Evolutionary conservation across 2,113 vertebrate genomes (phyloP).

Genomic region (Cyanistes caeruleus): DNA sequence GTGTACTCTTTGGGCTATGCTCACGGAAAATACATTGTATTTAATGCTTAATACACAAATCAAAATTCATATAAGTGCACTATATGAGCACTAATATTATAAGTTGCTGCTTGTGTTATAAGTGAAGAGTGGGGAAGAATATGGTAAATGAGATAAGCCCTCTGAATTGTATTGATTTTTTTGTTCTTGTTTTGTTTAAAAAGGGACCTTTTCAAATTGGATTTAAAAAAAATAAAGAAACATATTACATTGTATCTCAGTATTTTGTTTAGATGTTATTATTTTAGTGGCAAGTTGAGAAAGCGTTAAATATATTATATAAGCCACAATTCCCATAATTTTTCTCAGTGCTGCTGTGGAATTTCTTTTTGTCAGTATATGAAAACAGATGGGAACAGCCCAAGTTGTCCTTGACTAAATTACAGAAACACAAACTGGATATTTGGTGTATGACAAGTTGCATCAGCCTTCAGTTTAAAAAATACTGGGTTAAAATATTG

Average conservation of each 20-base stretch:
- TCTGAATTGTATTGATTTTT: slow-evolving; percentile 48
- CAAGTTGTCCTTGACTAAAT: background rate
- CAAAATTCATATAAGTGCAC: slow-evolving; percentile 64
- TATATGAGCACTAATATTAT: slow-evolving; percentile 64
- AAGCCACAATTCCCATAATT: background rate
- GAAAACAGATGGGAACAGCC: background rate
- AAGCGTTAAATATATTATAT: background rate
- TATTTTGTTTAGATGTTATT: background rate
- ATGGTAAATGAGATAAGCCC: slow-evolving; percentile 55
- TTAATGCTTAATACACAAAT: slow-evolving; percentile 73
- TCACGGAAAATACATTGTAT: slow-evolving; percentile 46
- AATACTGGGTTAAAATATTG: background rate
- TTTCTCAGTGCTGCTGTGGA: background rate
- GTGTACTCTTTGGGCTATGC: slow-evolving; percentile 63
- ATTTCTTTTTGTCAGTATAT: background rate
- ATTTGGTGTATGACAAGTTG: background rate
- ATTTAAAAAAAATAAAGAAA: slow-evolving; percentile 43
- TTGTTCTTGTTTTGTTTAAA: slow-evolving; percentile 67
- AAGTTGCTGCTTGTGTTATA: slow-evolving; percentile 74
- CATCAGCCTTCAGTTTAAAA: background rate
- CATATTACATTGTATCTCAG: slow-evolving; percentile 7
- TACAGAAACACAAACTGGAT: background rate
- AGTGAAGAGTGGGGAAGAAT: slow-evolving; percentile 63
- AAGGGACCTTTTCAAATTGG: slow-evolving; percentile 69
- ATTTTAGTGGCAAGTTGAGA: background rate